A percentile compares a stretch with the other conserved stretches of the same genome.
Evolutionary conservation across 2,113 vertebrate species (phyloP).

Genomic region (Bothrops jararaca): DNA sequence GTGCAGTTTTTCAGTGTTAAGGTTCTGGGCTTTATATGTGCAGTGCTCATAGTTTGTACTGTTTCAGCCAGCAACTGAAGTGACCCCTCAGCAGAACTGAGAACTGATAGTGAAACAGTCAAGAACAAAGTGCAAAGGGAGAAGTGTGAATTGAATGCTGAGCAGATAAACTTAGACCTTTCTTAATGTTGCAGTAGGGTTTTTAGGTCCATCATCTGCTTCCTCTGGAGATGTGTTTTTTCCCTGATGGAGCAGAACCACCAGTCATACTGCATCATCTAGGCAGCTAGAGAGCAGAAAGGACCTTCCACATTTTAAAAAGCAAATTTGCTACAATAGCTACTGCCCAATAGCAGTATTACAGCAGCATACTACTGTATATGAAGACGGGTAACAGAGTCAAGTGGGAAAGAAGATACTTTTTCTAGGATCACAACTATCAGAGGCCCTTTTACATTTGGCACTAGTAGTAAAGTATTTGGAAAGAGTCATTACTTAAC

Average conservation of each 20-base stretch:
- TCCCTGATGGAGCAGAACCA: background rate
- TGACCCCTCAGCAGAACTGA: background rate
- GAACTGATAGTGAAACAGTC: background rate
- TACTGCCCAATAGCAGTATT: background rate
- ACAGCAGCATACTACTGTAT: background rate
- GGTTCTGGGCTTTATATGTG: background rate
- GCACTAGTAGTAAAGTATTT: background rate
- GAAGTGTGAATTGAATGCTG: background rate
- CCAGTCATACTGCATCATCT: background rate
- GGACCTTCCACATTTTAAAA: background rate
- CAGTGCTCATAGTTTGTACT: background rate
- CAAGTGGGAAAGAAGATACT: background rate
- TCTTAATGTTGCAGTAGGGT: background rate
- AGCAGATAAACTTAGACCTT: background rate
- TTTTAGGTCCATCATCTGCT: background rate
- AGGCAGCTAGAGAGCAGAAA: background rate
- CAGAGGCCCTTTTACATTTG: background rate
- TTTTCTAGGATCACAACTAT: background rate
- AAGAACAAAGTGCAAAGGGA: background rate
- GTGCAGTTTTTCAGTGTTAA: background rate
- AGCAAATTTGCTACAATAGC: background rate
- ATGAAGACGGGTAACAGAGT: background rate
- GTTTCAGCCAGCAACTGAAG: background rate
- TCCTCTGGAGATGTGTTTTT: background rate
- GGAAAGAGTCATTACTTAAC: background rate